Conservation (phyloP, 2,888 invertebrate genomes). For the Harpagoxenus sublaevis region DNA sequence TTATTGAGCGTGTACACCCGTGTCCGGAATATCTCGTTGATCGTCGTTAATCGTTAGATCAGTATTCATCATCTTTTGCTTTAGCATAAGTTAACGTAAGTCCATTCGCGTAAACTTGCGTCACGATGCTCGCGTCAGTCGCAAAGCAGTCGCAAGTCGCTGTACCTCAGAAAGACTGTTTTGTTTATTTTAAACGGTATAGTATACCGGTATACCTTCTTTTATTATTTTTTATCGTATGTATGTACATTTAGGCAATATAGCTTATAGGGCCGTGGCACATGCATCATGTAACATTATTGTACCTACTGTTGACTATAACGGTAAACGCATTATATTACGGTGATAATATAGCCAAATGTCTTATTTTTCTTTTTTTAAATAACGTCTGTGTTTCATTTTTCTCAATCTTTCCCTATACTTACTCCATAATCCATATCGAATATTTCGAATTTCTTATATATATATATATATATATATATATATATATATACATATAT, state of each 20-base stretch:
- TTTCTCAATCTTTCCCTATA: background rate
- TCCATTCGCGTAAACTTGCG: conserved; percentile 44
- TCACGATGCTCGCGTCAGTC: conserved; percentile 22
- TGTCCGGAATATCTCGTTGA: conserved; percentile 40
- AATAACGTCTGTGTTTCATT: conserved; percentile 41
- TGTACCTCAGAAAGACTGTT: conserved; percentile 76
- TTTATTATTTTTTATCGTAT: conserved; percentile 59
- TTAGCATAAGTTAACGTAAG: conserved; percentile 63
- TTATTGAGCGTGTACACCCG: conserved; percentile 27
- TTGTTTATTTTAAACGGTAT: conserved; percentile 69
- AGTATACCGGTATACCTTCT: conserved; percentile 23
- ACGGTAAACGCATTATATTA: conserved; percentile 74
- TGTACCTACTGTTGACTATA: conserved; percentile 66
- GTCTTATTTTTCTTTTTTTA: conserved; percentile 64
- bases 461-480: too few species aligned
- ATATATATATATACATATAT: too few species aligned
- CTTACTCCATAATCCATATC: background rate
- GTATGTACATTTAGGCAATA: conserved; percentile 61
- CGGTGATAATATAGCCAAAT: conserved; percentile 72
- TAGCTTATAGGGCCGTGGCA: conserved; percentile 59
- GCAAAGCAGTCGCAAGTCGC: conserved; percentile 61
- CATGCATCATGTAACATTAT: conserved; percentile 54
- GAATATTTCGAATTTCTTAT: background rate
- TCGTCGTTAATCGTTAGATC: conserved; percentile 64
- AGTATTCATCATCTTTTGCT: conserved; percentile 66